A percentile compares a stretch with the other conserved stretches of the same genome.
phyloP scores from a whole-genome alignment of 2,888 invertebrate genomes.

The Folsomia manolachei region DNA sequence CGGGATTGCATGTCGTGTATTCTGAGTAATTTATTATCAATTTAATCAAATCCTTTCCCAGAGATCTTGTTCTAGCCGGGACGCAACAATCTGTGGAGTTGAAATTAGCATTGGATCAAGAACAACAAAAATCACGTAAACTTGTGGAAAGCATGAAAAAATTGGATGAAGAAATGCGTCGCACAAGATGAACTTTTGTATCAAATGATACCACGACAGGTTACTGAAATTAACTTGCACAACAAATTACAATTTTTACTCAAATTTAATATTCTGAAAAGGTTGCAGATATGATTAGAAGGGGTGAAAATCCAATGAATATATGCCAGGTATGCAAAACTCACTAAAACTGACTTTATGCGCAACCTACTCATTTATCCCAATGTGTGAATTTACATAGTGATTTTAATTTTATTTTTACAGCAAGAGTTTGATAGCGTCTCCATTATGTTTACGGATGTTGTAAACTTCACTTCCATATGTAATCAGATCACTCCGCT shows the following conservation, averaged over 20 bases:
- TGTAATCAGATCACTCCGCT: conserved; percentile 93
- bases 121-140: conserved; percentile 93
- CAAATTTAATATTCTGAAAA: too few species aligned
- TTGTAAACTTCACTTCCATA: conserved; percentile 95
- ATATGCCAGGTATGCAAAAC: conserved; percentile 98
- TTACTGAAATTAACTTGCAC: too few species aligned
- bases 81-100: conserved; percentile 96
- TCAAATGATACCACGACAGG: conserved; percentile 98
- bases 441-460: conserved; percentile 93
- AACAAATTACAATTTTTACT: too few species aligned
- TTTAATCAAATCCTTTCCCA: too few species aligned
- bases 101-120: conserved; percentile 90
- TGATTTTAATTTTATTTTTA: neutral
- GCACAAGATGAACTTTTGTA: conserved; percentile 92
- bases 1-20: too few species aligned
- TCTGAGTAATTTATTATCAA: too few species aligned
- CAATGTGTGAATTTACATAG: too few species aligned
- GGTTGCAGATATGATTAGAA: conserved; percentile 86
- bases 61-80: conserved; percentile 91
- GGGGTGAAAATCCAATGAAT: conserved; percentile 92
- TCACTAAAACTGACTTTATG: too few species aligned
- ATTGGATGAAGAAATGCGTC: conserved; percentile 89
- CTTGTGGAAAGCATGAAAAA: conserved; percentile 94
- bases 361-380: neutral
- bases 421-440: conserved; percentile 72